Evolutionary conservation across 1,140 invertebrate genomes (phyloP), one percentile per base, ranked within the genome.

Genomic region (Helicoverpa armigera): DNA sequence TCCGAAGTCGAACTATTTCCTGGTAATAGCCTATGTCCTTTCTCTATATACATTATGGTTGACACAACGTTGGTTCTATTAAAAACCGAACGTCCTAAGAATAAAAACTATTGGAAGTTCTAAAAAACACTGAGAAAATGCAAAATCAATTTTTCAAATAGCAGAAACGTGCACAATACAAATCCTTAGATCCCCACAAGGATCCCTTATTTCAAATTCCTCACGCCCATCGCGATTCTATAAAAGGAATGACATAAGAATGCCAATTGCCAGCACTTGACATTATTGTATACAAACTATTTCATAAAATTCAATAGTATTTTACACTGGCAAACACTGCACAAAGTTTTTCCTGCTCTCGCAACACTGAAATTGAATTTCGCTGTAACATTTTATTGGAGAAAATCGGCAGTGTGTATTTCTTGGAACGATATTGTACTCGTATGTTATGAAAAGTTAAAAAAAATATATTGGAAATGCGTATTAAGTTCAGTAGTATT

Each of bases 181-280:
- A 9, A 2, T 14, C 16, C 76, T 35, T 82, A 74, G 79, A 77
- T 79, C 79, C 75, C 29, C 61, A 58, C 18, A 14, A 23, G 43
- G 43, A 70, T 53, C 53, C 58, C 18, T 29, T 67, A 69, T 63
- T 65, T 76, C 76, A 81, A 60, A 85, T 85, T 81, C 79, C 76
- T 75, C 53, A 54, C 70, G 79, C 79, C 79, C 81, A 85, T 85
- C 81, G 78, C 56, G 48, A 85, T 85, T 85, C 83, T 67, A 43
- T 29, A 70, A 29, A 7, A 14, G 14, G 67, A 75, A 82, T 80
- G 65, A 70, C 58, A 61, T 7, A 14, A 10, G 60, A 75, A 82
- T 80, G 65, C 70, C 58, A 54, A 67, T 70, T 61, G 82, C 67
- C 50, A 80, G 67, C 65, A 53, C 56, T 63, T 63, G 16, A 29